Conservation (phyloP, 2,888 invertebrate species). For the Heteromurus nitidus region DNA sequence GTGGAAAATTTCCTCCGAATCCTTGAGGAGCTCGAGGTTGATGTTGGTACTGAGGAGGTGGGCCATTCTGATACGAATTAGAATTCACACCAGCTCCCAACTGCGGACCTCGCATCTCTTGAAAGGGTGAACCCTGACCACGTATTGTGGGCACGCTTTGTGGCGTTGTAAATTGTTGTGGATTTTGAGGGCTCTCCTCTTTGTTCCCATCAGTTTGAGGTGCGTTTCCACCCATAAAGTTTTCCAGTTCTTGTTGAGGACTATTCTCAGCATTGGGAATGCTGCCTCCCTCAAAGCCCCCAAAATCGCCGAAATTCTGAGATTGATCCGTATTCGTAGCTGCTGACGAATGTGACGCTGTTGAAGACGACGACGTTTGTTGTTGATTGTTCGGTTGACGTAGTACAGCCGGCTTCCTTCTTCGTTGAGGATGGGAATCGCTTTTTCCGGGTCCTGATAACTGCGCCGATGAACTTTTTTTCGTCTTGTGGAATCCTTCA, state of each 20-base stretch:
- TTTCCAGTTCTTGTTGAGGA: constrained; percentile 22
- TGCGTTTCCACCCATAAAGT: too few relatives aligned
- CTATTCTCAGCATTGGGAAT: constrained; percentile 17
- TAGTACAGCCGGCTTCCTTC: constrained; percentile 18
- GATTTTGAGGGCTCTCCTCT: too few relatives aligned
- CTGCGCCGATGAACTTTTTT: background rate
- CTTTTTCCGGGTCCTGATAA: background rate
- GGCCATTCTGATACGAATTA: too few relatives aligned
- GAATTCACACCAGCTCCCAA: too few relatives aligned
- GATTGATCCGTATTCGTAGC: background rate
- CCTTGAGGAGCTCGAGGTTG: too few relatives aligned
- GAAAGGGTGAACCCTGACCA: too few relatives aligned
- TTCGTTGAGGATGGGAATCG: constrained; percentile 3
- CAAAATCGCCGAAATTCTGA: constrained; percentile 39
- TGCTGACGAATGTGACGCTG: constrained; percentile 1
- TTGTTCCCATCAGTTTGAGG: too few relatives aligned
- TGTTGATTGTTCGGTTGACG: background rate
- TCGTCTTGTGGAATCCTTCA: background rate
- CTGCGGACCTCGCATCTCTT: background rate
- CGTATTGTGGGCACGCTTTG: too few relatives aligned
- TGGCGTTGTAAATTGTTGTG: too few relatives aligned
- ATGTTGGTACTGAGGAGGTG: too few relatives aligned
- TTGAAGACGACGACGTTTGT: background rate
- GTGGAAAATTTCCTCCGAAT: background rate
- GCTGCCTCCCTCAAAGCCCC: constrained; percentile 26